phyloP scores from a whole-genome alignment of 37 sponge, comb jelly and placozoan species.

The Diacarnus erythraeanus region DNA sequence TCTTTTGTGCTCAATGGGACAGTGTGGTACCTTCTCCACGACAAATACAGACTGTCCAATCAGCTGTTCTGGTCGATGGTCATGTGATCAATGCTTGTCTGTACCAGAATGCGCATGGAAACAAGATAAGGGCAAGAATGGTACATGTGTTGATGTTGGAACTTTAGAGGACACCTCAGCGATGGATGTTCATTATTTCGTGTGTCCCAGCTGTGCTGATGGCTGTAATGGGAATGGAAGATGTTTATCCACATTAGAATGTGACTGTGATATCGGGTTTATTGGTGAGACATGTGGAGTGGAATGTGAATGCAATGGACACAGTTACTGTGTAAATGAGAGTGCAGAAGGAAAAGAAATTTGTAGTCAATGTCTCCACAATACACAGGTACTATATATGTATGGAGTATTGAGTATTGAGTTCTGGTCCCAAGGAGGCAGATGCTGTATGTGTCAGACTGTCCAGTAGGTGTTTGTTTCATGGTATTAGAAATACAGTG shows the following conservation, averaged over 20 bases:
- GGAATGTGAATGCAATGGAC: slow-evolving; percentile 1
- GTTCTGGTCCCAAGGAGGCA: no score
- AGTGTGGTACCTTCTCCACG: not conserved
- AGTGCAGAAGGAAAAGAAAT: not conserved
- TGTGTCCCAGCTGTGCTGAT: slow-evolving; percentile 4
- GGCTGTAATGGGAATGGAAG: not conserved
- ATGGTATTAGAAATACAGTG: no score
- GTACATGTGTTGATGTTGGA: not conserved
- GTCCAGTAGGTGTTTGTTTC: no score
- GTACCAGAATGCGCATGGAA: not conserved
- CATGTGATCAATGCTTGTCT: not conserved
- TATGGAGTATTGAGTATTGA: no score
- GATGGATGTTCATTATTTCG: not conserved
- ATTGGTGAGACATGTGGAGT: slow-evolving; percentile 9
- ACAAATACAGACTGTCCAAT: not conserved
- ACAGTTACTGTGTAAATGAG: not conserved
- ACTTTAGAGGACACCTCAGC: not conserved
- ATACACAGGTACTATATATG: slow-evolving; percentile 27
- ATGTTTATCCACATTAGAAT: not conserved
- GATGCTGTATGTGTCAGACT: no score
- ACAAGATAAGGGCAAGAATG: not conserved
- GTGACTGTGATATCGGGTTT: slow-evolving; percentile 14
- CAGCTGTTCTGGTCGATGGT: not conserved
- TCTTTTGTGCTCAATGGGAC: not conserved
- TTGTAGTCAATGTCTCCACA: slow-evolving; percentile 4